Base-by-base conservation (phyloP, 1,140 invertebrate species). In the Lepidotrigona ventralis region DNA sequence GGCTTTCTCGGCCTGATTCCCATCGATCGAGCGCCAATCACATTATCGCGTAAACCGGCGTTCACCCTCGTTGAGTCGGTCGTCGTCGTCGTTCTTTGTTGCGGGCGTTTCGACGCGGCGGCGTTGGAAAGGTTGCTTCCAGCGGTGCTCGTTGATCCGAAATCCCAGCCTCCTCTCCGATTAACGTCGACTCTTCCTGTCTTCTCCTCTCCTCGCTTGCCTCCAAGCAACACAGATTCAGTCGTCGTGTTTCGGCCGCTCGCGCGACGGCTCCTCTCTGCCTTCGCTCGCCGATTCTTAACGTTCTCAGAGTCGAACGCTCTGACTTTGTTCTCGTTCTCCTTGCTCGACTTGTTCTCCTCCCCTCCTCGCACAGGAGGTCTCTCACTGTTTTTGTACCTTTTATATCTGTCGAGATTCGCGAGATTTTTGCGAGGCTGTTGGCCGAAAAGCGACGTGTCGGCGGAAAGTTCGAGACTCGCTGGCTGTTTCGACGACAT, bases 401-500 rank as follows among this genome's bases (percentile, higher is more conserved):
- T 8, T 23, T 33, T 46, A 14, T 21, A 11, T 11, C 0, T 8
- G 15, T 26, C 33, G 14, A 54, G 8, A 19, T 56, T 51, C 46
- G 29, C 23, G 21, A 21, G 12, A n/a, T 68, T 56, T 17, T 54
- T 68, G 17, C 4, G 29, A 23, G 51, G 23, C 70, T 68, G 63
- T n/a, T 26, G 33, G 8, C 39, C 39, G 6, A 8, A 46, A 46
- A 14, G 14, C 12, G 70, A 83, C 70, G 74, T 33, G n/a, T 70
- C 53, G n/a, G 5, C 26, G 26, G 66, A 64, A 60, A 77, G 83
- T 58, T 86, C 85, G n/a, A 46, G 68, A 53, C 73, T 75, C n/a
- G 71, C 58, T 51, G 9, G 26, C 26, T 63, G 73, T 19, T 80
- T 81, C 51, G 60, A 2, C 21, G 60, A 12, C 23, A 39, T 17